These are phyloP conservation scores for Polyodon spathula DNA, from an alignment of 2,113 vertebrate species.

Conservation along the genomic window DNA sequence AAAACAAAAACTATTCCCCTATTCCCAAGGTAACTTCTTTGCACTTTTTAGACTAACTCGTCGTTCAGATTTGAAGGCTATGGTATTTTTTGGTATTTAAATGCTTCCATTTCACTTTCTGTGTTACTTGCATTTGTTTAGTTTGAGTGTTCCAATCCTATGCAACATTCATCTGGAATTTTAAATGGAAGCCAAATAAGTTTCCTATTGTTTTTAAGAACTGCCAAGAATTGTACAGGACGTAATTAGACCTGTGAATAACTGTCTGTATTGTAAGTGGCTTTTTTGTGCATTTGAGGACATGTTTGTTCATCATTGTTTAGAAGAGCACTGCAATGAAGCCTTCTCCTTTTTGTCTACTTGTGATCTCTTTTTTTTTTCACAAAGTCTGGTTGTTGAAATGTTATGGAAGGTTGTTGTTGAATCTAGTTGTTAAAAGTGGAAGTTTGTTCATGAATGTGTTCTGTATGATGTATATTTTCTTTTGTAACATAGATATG, in stretches of 20 bases:
- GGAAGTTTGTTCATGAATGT: slow-evolving; percentile 57
- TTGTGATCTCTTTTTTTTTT: slow-evolving; percentile 27
- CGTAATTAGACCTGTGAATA: slow-evolving; percentile 50
- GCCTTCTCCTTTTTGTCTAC: slow-evolving; percentile 31
- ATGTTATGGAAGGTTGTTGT: slow-evolving; percentile 58
- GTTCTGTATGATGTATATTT: slow-evolving; percentile 84
- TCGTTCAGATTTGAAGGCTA: slow-evolving; percentile 29
- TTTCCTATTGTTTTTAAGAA: slow-evolving; percentile 47
- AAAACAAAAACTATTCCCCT: too few relatives aligned
- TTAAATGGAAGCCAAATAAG: slow-evolving; percentile 55
- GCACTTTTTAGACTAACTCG: slow-evolving; percentile 14
- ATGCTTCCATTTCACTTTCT: slow-evolving; percentile 6
- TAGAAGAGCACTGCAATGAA: slow-evolving; percentile 59
- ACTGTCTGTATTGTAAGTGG: slow-evolving; percentile 40
- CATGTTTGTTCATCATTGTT: slow-evolving; percentile 44
- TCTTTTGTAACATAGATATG: slow-evolving; percentile 83
- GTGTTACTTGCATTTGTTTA: slow-evolving; percentile 12
- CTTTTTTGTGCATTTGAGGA: slow-evolving; percentile 46
- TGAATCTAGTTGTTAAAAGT: slow-evolving; percentile 55
- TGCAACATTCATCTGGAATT: slow-evolving; percentile 73
- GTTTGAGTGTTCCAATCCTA: slow-evolving; percentile 60
- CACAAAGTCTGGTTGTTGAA: slow-evolving; percentile 38
- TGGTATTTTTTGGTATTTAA: slow-evolving; percentile 47
- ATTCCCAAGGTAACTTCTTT: too few relatives aligned
- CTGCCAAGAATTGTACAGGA: slow-evolving; percentile 59